These are phyloP conservation scores for Hypsibius dujardini DNA, from an alignment of 1,140 invertebrate species.

Conservation along the genomic window DNA sequence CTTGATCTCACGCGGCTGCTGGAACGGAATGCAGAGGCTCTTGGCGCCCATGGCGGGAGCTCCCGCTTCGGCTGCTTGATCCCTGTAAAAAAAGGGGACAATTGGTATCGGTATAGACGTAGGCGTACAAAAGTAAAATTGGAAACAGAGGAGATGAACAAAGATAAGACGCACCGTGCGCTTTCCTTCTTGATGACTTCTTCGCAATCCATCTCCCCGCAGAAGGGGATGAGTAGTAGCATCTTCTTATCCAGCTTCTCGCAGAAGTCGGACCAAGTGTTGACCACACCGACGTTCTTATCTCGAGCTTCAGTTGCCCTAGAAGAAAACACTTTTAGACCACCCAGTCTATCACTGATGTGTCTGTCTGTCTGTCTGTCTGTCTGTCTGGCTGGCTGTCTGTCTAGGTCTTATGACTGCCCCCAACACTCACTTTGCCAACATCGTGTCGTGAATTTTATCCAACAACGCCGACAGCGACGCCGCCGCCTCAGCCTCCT, in stretches of 20 bases:
- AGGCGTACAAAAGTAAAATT: slow-evolving; percentile 12
- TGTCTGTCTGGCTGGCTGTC: too few species aligned
- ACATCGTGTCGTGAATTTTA: slow-evolving; percentile 61
- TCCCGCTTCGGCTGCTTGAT: slow-evolving; percentile 47
- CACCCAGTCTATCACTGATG: not conserved
- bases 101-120: not conserved
- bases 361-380: too few species aligned
- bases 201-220: slow-evolving; percentile 70
- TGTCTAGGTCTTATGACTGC: too few species aligned
- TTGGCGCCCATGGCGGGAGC: slow-evolving; percentile 94
- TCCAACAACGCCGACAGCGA: slow-evolving; percentile 49
- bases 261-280: slow-evolving; percentile 66
- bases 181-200: slow-evolving; percentile 90
- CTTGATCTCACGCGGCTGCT: slow-evolving; percentile 50
- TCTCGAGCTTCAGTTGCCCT: slow-evolving; percentile 60
- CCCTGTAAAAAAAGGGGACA: slow-evolving; percentile 26
- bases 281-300: slow-evolving; percentile 47
- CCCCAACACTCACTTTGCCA: slow-evolving; percentile 44
- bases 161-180: slow-evolving; percentile 59
- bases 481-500: slow-evolving; percentile 38
- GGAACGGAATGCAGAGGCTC: slow-evolving; percentile 83
- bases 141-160: slow-evolving; percentile 18
- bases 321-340: slow-evolving; percentile 21
- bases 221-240: slow-evolving; percentile 79
- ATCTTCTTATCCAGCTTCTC: slow-evolving; percentile 63